Conservation (phyloP, 2,113 vertebrate species). For the Xiphophorus hellerii region DNA sequence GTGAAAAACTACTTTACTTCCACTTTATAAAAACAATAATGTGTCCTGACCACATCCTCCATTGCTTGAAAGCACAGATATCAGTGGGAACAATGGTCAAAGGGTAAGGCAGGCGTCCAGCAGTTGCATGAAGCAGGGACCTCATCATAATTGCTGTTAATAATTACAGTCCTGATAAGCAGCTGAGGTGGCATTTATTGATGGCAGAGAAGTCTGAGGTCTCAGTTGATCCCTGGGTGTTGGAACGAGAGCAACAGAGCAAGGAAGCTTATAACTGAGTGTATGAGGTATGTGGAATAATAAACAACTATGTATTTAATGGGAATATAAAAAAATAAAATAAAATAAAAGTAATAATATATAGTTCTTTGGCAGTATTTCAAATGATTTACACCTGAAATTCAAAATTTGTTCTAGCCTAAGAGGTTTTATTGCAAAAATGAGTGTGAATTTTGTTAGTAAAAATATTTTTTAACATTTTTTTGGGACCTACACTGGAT, state of each 20-base stretch:
- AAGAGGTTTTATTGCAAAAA: constrained; percentile 3
- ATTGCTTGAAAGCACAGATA: constrained; percentile 55
- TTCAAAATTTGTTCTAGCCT: not conserved
- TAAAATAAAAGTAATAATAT: not conserved
- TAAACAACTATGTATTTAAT: not conserved
- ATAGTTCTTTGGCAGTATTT: not conserved
- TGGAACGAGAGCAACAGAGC: constrained; percentile 18
- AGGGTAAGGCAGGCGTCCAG: constrained; percentile 60
- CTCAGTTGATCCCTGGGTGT: constrained; percentile 46
- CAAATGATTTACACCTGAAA: not conserved
- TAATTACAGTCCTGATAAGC: constrained; percentile 77
- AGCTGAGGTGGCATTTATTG: constrained; percentile 57
- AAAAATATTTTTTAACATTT: not conserved
- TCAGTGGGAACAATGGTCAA: constrained; percentile 81
- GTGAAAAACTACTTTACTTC: constrained; percentile 47
- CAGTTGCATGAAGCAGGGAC: constrained; percentile 31
- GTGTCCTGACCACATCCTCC: constrained; percentile 13
- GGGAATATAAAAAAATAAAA: not conserved
- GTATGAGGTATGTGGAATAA: constrained; percentile 51
- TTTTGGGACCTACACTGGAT: not conserved
- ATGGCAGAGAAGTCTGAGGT: constrained; percentile 20
- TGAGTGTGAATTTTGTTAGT: not conserved
- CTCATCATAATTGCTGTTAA: constrained; percentile 77
- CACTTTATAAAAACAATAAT: constrained; percentile 44
- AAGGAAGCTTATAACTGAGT: constrained; percentile 10